Evolutionary conservation across 2,113 vertebrate genomes (phyloP).

Genomic region (Aphelocoma coerulescens): DNA sequence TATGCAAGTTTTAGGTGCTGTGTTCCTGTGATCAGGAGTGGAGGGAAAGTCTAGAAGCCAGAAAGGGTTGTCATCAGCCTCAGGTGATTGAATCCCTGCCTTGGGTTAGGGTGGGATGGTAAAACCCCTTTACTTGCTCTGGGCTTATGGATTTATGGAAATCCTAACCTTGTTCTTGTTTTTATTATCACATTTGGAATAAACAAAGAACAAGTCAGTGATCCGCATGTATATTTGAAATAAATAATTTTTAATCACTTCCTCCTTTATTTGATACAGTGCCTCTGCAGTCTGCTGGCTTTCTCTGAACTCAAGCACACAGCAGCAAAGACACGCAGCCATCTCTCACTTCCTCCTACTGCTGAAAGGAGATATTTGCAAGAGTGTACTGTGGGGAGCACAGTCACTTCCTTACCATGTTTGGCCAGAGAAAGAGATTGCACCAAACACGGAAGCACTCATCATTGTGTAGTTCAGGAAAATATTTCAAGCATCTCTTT

Average conservation of each 20-base stretch:
- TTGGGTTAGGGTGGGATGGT: background rate
- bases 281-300: background rate
- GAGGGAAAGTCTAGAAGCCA: background rate
- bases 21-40: background rate
- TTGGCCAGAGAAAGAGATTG: constrained; percentile 59
- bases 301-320: background rate
- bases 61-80: background rate
- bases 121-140: background rate
- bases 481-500: constrained; percentile 32
- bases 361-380: constrained; percentile 57
- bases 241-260: background rate
- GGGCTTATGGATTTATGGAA: background rate
- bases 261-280: background rate
- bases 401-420: constrained; percentile 70
- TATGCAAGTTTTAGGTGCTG: background rate
- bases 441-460: constrained; percentile 17
- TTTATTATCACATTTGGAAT: background rate
- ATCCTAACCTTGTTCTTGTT: background rate
- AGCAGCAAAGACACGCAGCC: background rate
- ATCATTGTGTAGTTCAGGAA: constrained; percentile 25
- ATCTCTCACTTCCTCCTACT: constrained; percentile 51
- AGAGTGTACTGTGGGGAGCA: constrained; percentile 26
- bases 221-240: background rate
- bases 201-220: background rate
- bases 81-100: background rate